Evolutionary conservation across 1,140 invertebrate species (phyloP), one percentile per base, ranked within the genome.

Genomic region (Grapholita molesta): DNA sequence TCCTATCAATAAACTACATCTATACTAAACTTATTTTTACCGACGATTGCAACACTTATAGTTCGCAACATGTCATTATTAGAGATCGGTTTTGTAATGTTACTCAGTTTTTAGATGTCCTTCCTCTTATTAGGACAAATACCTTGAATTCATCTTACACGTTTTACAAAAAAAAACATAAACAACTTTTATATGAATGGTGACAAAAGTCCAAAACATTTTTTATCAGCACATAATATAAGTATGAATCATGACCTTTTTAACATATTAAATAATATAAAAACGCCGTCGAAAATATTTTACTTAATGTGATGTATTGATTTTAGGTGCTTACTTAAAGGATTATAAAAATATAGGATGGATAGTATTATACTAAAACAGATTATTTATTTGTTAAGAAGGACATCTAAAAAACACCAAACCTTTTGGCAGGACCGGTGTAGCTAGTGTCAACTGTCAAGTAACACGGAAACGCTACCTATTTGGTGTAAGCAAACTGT

Each of bases 1-100:
- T 48, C 42, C 42, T 48, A 21, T n/a, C 8, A 48, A 18, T 48
- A n/a, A 48, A 21, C 42, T 21, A 7, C 6, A 21, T 71, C 70
- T 89, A 89, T 82, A 80, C 89, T 91, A 89, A 77, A 80, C 87
- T 91, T 91, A 88, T 76, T 52, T 74, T 81, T 85, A 86, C 65
- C 82, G 79, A 90, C 86, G 82, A 81, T 88, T 89, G 86, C 87
- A 91, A 89, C 83, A 88, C 87, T 88, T 88, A 84, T 70, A 88
- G 81, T 86, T 89, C 78, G 87, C 87, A 91, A 88, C 73, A 77
- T 87, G 84, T 91, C 81, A 84, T 83, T 83, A 74, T 78, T 76
- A 83, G 85, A 89, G 86, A 89, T 89, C 86, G 88, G 75, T 81
- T 73, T 35, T 67, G 65, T 67, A 68, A 48, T 66, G 28, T 23